Evolutionary conservation across 2,113 vertebrate genomes (phyloP).

Genomic region (Salvator merianae): DNA sequence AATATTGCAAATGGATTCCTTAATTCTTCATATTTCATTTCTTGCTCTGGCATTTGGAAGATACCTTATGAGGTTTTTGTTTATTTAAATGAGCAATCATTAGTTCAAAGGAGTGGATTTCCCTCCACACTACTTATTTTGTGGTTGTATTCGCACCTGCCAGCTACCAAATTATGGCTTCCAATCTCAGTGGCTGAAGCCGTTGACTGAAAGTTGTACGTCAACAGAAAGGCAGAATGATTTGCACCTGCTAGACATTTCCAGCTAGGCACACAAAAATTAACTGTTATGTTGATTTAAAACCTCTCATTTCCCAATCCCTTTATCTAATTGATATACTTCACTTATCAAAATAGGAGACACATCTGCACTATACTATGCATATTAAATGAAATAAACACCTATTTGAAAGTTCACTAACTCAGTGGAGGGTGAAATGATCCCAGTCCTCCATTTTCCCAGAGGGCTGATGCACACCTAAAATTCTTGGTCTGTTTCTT

Average conservation of each 20-base stretch:
- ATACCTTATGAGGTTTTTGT: neutral
- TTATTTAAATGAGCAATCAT: neutral
- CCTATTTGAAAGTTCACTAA: too few relatives aligned
- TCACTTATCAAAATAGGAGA: slow-evolving; percentile 7
- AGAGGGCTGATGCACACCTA: too few relatives aligned
- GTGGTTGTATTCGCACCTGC: neutral
- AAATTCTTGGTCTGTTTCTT: too few relatives aligned
- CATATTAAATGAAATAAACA: neutral
- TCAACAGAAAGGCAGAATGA: neutral
- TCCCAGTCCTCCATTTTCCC: too few relatives aligned
- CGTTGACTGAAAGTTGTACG: neutral
- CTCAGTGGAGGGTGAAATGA: too few relatives aligned
- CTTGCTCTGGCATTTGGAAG: neutral
- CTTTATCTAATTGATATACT: slow-evolving; percentile 7
- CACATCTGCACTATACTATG: neutral
- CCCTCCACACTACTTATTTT: neutral
- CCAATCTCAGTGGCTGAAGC: neutral
- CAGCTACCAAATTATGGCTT: neutral
- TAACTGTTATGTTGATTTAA: slow-evolving; percentile 8
- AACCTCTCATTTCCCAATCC: neutral
- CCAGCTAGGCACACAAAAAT: neutral
- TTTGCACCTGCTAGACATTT: slow-evolving; percentile 24
- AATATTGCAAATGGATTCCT: neutral
- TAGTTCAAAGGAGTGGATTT: neutral
- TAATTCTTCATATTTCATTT: neutral